Evolutionary conservation across 2,888 invertebrate genomes (phyloP).

Genomic region (Sipunculus nudus): DNA sequence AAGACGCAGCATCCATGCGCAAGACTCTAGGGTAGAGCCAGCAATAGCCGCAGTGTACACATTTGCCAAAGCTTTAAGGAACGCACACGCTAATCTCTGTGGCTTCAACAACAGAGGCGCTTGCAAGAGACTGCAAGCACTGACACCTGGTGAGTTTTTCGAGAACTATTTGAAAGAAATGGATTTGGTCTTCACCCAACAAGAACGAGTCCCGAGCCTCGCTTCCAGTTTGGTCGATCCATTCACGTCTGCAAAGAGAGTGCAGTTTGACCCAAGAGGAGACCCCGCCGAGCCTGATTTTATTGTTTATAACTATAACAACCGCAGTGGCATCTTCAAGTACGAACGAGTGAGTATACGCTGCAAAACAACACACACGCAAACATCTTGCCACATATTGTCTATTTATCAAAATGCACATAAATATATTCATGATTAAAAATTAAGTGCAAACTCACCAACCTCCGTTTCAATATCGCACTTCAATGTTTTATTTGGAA

Average conservation of each 20-base stretch:
- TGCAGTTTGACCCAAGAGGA: conserved; percentile 49
- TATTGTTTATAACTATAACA: conserved; percentile 57
- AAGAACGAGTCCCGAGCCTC: conserved; percentile 55
- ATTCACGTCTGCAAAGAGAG: conserved; percentile 48
- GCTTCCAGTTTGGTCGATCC: conserved; percentile 52
- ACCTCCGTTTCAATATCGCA: too few relatives aligned
- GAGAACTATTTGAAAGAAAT: conserved; percentile 49
- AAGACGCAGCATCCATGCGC: conserved; percentile 44
- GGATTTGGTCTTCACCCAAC: conserved; percentile 51
- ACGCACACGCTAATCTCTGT: conserved; percentile 51
- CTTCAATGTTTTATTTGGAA: too few relatives aligned
- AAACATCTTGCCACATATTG: background rate
- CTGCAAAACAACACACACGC: conserved; percentile 13
- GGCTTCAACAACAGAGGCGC: conserved; percentile 40
- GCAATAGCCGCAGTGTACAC: conserved; percentile 57
- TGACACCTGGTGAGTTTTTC: conserved; percentile 48
- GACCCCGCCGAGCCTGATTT: conserved; percentile 51
- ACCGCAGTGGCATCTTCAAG: conserved; percentile 32
- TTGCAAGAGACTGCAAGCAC: conserved; percentile 41
- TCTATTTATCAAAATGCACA: too few relatives aligned
- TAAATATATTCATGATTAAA: too few relatives aligned
- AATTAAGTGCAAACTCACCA: too few relatives aligned
- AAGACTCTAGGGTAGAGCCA: conserved; percentile 57
- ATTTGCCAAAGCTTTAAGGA: conserved; percentile 54
- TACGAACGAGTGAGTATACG: conserved; percentile 22